Conservation (phyloP, 1,140 invertebrate species). For the Frieseomelitta varia region DNA sequence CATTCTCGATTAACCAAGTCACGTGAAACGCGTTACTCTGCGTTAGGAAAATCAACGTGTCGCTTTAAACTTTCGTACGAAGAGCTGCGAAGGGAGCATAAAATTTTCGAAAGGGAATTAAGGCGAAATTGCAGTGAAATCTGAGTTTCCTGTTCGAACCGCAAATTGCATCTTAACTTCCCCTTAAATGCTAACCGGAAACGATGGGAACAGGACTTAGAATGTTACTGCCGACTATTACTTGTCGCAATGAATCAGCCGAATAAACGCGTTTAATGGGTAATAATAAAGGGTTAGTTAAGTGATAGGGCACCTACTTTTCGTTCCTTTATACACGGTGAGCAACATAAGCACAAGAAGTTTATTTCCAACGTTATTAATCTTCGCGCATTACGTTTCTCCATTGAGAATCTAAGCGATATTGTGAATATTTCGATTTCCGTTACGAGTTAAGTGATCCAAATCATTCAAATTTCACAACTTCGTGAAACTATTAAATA, state of each 20-base stretch:
- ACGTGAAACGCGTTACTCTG: background rate
- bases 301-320: background rate
- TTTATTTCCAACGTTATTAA: too few species aligned
- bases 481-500: too few species aligned
- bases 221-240: background rate
- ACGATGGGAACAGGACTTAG: slow-evolving; percentile 12
- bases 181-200: slow-evolving; percentile 41
- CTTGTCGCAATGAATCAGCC: background rate
- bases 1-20: background rate
- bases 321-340: background rate
- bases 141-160: slow-evolving; percentile 13
- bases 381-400: too few species aligned
- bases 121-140: slow-evolving; percentile 11
- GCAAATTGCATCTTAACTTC: slow-evolving; percentile 40
- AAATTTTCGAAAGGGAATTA: slow-evolving; percentile 29
- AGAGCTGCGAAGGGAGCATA: background rate
- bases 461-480: too few species aligned
- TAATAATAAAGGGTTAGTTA: background rate
- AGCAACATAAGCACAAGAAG: too few species aligned
- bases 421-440: too few species aligned
- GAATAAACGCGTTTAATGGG: background rate
- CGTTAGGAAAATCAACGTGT: background rate
- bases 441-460: too few species aligned
- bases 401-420: too few species aligned
- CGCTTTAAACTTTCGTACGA: background rate